Evolutionary conservation across 2,113 vertebrate species (phyloP).

Genomic region (Salvelinus sp.): DNA sequence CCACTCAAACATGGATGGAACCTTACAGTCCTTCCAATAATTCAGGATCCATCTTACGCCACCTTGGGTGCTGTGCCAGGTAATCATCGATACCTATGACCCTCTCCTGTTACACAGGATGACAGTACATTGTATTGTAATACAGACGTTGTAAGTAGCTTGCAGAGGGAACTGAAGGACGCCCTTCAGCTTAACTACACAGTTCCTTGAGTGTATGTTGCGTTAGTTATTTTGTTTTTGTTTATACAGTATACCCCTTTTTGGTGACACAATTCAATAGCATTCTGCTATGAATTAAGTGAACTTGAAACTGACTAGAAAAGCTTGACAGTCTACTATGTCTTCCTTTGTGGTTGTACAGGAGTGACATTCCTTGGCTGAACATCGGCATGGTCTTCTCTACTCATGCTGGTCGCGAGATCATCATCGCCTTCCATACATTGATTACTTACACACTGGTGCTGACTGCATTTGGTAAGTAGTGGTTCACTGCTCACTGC

Average conservation of each 20-base stretch:
- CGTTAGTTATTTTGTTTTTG: too few relatives aligned
- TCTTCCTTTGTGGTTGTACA: conserved; percentile 49
- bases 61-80: conserved; percentile 94
- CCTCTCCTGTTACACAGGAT: not conserved
- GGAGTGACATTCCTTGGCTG: conserved; percentile 93
- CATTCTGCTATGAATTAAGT: too few relatives aligned
- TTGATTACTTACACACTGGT: conserved; percentile 96
- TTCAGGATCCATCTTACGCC: conserved; percentile 91
- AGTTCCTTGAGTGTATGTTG: too few relatives aligned
- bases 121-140: not conserved
- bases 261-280: too few relatives aligned
- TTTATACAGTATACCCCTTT: too few relatives aligned
- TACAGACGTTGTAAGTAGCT: too few relatives aligned
- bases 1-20: conserved; percentile 85
- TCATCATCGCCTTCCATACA: conserved; percentile 93
- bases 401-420: conserved; percentile 95
- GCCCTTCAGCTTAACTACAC: too few relatives aligned
- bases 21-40: conserved; percentile 92
- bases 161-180: too few relatives aligned
- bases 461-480: conserved; percentile 93
- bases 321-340: not conserved
- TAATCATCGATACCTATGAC: conserved; percentile 54
- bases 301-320: not conserved
- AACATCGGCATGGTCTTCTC: conserved; percentile 95
- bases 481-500: not conserved